These are phyloP conservation scores for Enteromius argenteus DNA, from an alignment of 2,797 vertebrate species.

Conservation along the genomic window DNA sequence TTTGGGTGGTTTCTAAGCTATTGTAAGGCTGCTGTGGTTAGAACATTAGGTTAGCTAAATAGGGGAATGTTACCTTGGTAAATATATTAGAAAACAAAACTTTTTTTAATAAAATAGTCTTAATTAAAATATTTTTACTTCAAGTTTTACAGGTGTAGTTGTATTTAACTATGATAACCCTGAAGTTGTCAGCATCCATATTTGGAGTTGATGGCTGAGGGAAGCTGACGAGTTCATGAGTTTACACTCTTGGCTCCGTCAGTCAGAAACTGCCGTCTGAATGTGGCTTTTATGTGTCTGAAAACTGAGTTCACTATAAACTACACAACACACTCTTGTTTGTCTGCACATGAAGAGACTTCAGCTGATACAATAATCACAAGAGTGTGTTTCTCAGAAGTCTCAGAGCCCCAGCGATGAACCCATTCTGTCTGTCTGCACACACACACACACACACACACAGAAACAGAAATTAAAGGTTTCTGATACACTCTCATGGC, in stretches of 20 bases:
- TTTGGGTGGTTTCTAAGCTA: background rate
- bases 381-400: background rate
- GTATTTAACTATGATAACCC: no score
- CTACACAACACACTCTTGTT: background rate
- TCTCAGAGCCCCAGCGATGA: conserved; percentile 42
- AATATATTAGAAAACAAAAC: background rate
- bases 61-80: no score
- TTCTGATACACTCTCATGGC: background rate
- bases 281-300: conserved; percentile 2
- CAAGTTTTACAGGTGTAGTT: no score
- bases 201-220: background rate
- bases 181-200: background rate
- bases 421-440: conserved; percentile 55
- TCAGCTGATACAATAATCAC: conserved; percentile 13
- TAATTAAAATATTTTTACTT: no score
- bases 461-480: conserved; percentile 29
- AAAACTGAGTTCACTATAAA: background rate
- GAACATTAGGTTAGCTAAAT: no score
- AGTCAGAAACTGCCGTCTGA: background rate
- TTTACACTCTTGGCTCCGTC: background rate
- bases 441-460: conserved; percentile 39
- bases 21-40: no score
- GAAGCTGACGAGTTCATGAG: background rate
- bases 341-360: conserved; percentile 14
- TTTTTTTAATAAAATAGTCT: no score